Evolutionary conservation across 2,888 invertebrate species (phyloP).

Genomic region (Drosophila atripex): DNA sequence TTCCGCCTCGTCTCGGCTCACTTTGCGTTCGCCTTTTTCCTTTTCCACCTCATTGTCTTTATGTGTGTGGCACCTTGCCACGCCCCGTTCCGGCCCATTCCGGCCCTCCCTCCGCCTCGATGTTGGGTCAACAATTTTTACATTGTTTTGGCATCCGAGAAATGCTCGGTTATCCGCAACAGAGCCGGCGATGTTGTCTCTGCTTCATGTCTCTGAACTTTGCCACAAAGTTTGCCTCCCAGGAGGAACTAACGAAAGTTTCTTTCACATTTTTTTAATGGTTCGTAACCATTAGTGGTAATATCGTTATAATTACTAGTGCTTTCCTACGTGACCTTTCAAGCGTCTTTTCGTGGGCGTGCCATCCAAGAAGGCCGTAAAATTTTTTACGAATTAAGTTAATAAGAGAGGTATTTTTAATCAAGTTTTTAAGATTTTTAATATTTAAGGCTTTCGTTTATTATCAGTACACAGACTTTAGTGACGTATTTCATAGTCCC

Average conservation of each 20-base stretch:
- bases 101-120: slow-evolving; percentile 6
- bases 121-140: slow-evolving; percentile 69
- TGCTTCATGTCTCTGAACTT: slow-evolving; percentile 37
- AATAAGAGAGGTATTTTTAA: background rate
- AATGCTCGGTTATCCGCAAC: slow-evolving; percentile 56
- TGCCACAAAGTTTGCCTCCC: slow-evolving; percentile 21
- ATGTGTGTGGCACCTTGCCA: slow-evolving; percentile 21
- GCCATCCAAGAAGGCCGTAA: background rate
- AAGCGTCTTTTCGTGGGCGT: background rate
- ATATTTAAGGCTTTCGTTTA: background rate
- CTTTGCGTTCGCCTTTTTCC: background rate
- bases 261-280: slow-evolving; percentile 21
- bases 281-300: slow-evolving; percentile 52
- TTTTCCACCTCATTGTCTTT: slow-evolving; percentile 62
- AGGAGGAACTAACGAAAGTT: slow-evolving; percentile 33
- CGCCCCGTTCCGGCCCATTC: background rate
- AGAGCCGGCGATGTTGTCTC: slow-evolving; percentile 25
- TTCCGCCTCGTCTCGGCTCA: slow-evolving; percentile 22
- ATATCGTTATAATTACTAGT: slow-evolving; percentile 44
- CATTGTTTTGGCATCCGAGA: slow-evolving; percentile 56
- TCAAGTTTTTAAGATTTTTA: background rate
- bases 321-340: slow-evolving; percentile 43
- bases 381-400: slow-evolving; percentile 3
- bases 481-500: background rate
- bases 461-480: background rate